A percentile compares a stretch with the other conserved stretches of the same genome.
phyloP scores from a whole-genome alignment of 2,797 vertebrate species.

The Neosilurus mollespiculum region DNA sequence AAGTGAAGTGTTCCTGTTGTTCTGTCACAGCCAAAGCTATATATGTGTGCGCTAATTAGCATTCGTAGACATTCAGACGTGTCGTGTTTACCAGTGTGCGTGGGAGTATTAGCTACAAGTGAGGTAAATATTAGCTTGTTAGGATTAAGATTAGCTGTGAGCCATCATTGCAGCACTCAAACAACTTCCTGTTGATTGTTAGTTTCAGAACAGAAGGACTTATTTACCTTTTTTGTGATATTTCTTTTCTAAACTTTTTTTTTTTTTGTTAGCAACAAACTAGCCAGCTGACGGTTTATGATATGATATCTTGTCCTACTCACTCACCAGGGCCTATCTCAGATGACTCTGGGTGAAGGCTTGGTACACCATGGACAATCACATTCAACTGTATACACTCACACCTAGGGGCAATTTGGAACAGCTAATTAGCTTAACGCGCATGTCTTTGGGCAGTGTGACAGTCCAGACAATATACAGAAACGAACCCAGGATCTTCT shows the following conservation, averaged over 20 bases:
- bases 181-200: not conserved
- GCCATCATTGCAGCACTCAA: not conserved
- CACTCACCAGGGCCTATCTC: too few relatives aligned
- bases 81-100: slow-evolving; percentile 25
- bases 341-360: too few relatives aligned
- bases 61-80: slow-evolving; percentile 19
- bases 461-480: too few relatives aligned
- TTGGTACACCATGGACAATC: too few relatives aligned
- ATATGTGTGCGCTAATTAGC: slow-evolving; percentile 46
- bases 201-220: not conserved
- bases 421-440: too few relatives aligned
- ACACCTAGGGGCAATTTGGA: too few relatives aligned
- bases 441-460: too few relatives aligned
- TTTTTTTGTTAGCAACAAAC: not conserved
- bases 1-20: slow-evolving; percentile 35
- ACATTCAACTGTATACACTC: too few relatives aligned
- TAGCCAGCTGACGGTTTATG: not conserved
- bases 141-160: slow-evolving; percentile 15
- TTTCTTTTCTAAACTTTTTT: not conserved
- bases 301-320: too few relatives aligned
- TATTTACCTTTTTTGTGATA: not conserved
- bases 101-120: slow-evolving; percentile 29
- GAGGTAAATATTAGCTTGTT: slow-evolving; percentile 35
- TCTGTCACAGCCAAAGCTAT: slow-evolving; percentile 36
- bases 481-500: too few relatives aligned